Evolutionary conservation across 2,888 invertebrate genomes (phyloP).

Genomic region (Augiades crinisus): DNA sequence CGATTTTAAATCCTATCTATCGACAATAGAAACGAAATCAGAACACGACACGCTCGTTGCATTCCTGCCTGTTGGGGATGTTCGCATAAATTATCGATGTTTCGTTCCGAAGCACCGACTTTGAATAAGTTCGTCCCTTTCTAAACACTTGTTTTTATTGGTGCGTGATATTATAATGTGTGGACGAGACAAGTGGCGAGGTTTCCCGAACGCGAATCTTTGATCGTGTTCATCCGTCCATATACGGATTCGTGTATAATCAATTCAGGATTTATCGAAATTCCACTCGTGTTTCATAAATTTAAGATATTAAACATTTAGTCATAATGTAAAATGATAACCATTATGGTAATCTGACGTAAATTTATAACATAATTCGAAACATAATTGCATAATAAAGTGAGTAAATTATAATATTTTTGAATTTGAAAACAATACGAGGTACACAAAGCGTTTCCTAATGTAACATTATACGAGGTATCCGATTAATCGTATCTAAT

Average conservation of each 20-base stretch:
- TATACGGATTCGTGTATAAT: constrained; percentile 22
- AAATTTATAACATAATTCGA: not conserved
- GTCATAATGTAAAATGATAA: not conserved
- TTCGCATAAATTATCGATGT: constrained; percentile 80
- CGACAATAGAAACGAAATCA: constrained; percentile 28
- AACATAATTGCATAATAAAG: constrained; percentile 5
- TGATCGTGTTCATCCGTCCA: constrained; percentile 42
- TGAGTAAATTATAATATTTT: not conserved
- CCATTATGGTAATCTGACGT: constrained; percentile 1
- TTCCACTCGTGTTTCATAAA: constrained; percentile 11
- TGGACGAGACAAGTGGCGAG: constrained; percentile 58
- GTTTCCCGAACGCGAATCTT: constrained; percentile 51
- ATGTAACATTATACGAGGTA: not conserved
- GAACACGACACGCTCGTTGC: constrained; percentile 40
- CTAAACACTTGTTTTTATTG: constrained; percentile 75
- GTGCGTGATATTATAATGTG: constrained; percentile 54
- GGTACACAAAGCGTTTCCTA: not conserved
- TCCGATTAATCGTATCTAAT: not conserved
- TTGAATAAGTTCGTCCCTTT: constrained; percentile 63
- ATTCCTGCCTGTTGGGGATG: constrained; percentile 77
- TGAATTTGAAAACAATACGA: not conserved
- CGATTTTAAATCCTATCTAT: constrained; percentile 35
- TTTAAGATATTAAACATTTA: not conserved
- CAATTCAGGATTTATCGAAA: constrained; percentile 15
- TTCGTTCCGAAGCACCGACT: constrained; percentile 58